Evolutionary conservation across 1,140 invertebrate species (phyloP).

Genomic region (Latrodectus geometricus): DNA sequence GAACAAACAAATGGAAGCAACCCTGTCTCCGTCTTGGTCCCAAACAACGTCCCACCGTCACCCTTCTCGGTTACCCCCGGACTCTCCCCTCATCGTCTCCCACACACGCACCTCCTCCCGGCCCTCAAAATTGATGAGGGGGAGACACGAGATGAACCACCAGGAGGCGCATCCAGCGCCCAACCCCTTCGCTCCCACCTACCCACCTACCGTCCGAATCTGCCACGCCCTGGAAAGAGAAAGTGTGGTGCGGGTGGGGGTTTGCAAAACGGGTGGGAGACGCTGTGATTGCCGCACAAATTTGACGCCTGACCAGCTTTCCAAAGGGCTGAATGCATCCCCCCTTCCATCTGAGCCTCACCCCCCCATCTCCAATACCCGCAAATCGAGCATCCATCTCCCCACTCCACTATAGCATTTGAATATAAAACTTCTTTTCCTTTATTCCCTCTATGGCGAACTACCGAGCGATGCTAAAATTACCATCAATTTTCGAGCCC

Average conservation of each 20-base stretch:
- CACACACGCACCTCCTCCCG: background rate
- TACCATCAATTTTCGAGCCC: conserved; percentile 57
- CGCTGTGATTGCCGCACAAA: conserved; percentile 57
- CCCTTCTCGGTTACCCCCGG: conserved; percentile 46
- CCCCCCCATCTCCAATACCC: conserved; percentile 22
- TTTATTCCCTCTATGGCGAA: conserved; percentile 1
- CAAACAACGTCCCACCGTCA: conserved; percentile 55
- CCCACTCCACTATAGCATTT: conserved; percentile 14
- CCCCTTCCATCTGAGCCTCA: background rate
- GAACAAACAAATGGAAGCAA: conserved; percentile 18
- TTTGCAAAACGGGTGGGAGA: conserved; percentile 13
- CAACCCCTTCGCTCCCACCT: conserved; percentile 30
- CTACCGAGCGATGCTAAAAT: conserved; percentile 58
- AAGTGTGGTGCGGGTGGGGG: background rate
- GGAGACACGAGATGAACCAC: conserved; percentile 54
- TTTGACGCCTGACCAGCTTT: conserved; percentile 60
- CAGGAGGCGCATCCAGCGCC: conserved; percentile 42
- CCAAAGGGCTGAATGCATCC: conserved; percentile 24
- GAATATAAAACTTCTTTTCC: conserved; percentile 59
- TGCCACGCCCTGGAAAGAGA: conserved; percentile 24
- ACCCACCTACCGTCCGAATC: conserved; percentile 21
- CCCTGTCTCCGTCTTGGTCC: conserved; percentile 16
- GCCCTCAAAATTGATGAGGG: conserved; percentile 51
- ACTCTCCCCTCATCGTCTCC: background rate
- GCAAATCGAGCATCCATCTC: conserved; percentile 30